phyloP scores from a whole-genome alignment of 2,113 vertebrate genomes.

The Todiramphus chloris region DNA sequence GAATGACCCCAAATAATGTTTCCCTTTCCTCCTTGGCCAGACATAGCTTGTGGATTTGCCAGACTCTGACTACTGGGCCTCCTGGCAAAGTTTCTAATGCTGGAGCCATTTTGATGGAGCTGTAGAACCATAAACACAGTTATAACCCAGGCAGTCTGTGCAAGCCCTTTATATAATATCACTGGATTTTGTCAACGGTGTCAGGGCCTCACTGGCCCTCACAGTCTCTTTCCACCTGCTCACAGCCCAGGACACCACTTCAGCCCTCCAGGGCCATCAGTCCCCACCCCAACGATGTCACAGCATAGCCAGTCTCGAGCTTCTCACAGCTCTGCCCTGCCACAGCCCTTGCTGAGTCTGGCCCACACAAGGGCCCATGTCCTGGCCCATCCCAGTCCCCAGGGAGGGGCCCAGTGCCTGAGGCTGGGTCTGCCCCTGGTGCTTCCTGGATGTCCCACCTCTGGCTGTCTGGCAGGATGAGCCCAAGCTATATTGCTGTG shows the following conservation, averaged over 20 bases:
- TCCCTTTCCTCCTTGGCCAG: neutral
- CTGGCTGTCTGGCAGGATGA: accelerated
- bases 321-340: neutral
- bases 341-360: neutral
- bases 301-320: neutral
- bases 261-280: accelerated
- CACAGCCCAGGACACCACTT: neutral
- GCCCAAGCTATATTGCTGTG: neutral
- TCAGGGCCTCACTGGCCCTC: neutral
- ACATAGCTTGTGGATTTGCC: neutral
- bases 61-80: accelerated
- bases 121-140: neutral
- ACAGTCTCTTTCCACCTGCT: neutral
- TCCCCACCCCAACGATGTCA: accelerated
- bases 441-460: neutral
- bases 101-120: neutral
- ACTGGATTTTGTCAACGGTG: neutral
- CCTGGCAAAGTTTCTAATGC: neutral
- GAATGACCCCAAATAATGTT: neutral
- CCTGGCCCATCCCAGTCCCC: no score
- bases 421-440: neutral
- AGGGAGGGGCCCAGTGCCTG: accelerated
- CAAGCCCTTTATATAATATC: neutral
- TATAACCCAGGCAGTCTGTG: neutral
- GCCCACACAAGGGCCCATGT: accelerated